These are phyloP conservation scores for Camelus bactrianus DNA, from an alignment of 2,113 vertebrate genomes.

Conservation along the genomic window DNA sequence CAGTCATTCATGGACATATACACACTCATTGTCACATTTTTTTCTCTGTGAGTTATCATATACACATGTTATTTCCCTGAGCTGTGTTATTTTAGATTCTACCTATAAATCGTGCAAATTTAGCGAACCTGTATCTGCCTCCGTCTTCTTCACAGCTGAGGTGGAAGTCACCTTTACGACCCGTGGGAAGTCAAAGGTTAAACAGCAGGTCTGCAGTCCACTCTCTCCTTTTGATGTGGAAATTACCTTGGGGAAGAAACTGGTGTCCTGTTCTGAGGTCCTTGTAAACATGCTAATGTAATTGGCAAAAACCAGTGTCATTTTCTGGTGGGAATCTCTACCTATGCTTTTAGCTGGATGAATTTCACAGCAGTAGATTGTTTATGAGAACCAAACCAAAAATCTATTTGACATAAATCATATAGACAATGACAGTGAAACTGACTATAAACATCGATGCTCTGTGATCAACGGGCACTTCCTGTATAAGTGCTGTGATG, in stretches of 20 bases:
- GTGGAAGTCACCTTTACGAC: not conserved
- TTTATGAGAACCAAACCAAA: not conserved
- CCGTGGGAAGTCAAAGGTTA: not conserved
- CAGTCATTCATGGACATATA: too few species aligned
- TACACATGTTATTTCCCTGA: too few species aligned
- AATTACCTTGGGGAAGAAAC: not conserved
- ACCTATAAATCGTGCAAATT: not conserved
- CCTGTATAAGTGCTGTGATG: not conserved
- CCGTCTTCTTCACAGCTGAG: not conserved
- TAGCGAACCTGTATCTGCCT: not conserved
- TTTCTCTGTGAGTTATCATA: too few species aligned
- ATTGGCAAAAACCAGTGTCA: not conserved
- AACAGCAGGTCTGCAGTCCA: not conserved
- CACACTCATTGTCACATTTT: too few species aligned
- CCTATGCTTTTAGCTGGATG: not conserved
- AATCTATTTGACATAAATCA: not conserved
- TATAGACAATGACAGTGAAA: not conserved
- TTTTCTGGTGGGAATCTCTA: not conserved
- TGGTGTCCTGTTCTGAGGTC: not conserved
- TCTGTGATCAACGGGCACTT: not conserved
- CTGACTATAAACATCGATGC: not conserved
- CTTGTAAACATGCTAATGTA: not conserved
- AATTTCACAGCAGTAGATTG: not conserved
- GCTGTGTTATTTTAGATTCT: not conserved
- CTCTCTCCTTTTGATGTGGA: not conserved